phyloP scores from a whole-genome alignment of 2,797 vertebrate genomes.

The Semaprochilodus insignis region DNA sequence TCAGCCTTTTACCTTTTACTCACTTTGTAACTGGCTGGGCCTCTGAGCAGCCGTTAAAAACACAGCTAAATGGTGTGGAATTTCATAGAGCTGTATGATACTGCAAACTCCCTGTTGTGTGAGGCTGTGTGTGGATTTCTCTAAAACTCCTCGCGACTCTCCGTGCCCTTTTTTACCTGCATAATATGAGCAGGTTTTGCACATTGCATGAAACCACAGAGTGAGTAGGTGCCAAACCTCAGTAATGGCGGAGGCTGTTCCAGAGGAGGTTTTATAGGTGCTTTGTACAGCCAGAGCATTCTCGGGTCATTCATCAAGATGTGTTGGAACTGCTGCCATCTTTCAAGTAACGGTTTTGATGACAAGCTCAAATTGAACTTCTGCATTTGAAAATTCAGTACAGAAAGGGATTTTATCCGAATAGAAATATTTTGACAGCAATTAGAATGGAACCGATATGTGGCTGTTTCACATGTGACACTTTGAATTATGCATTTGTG shows the following conservation, averaged over 20 bases:
- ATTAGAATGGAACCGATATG: neutral
- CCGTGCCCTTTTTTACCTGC: neutral
- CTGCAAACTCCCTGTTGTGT: constrained; percentile 46
- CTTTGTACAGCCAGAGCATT: constrained; percentile 5
- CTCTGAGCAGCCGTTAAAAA: constrained; percentile 1
- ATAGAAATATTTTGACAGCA: constrained; percentile 18
- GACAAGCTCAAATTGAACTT: neutral
- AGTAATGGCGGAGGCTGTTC: constrained; percentile 9
- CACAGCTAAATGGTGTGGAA: constrained; percentile 31
- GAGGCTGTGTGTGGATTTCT: constrained; percentile 7
- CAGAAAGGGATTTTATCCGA: neutral
- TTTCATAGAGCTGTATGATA: constrained; percentile 24
- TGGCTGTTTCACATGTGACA: neutral
- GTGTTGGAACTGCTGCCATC: neutral
- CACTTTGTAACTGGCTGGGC: neutral
- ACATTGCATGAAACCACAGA: constrained; percentile 40
- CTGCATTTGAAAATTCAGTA: neutral
- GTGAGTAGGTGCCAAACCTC: constrained; percentile 30
- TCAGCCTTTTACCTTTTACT: neutral
- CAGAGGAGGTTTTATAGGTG: constrained; percentile 11
- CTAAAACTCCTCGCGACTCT: neutral
- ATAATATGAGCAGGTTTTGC: constrained; percentile 31
- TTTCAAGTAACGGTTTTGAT: neutral
- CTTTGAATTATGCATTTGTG: constrained; percentile 2
- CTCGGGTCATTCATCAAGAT: constrained; percentile 20